phyloP scores from a whole-genome alignment of 1,140 invertebrate genomes.

The Coptotermes formosanus region DNA sequence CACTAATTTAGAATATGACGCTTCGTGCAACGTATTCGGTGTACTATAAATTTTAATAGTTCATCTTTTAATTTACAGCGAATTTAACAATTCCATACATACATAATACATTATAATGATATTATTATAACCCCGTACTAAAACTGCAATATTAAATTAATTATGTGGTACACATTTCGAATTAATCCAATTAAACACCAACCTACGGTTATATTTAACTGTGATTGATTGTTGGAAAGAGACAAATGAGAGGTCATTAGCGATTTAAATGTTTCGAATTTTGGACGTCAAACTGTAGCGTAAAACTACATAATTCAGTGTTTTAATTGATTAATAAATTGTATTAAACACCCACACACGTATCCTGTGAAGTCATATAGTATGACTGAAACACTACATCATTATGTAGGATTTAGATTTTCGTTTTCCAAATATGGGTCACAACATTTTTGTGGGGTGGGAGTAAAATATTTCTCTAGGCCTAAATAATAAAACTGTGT shows the following conservation, averaged over 20 bases:
- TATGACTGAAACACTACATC: neutral
- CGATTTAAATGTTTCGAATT: neutral
- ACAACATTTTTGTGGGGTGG: too few relatives aligned
- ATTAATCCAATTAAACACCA: neutral
- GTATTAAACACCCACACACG: neutral
- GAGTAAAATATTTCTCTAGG: too few relatives aligned
- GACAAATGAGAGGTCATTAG: neutral
- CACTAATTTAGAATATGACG: neutral
- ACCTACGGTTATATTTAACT: neutral
- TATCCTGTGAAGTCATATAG: neutral
- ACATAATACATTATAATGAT: neutral
- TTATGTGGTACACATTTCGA: neutral
- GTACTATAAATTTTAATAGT: neutral
- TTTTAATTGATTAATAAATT: neutral
- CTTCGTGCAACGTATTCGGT: neutral
- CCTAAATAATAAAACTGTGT: too few relatives aligned
- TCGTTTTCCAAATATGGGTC: too few relatives aligned
- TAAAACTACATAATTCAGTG: conserved; percentile 7
- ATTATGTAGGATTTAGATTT: too few relatives aligned
- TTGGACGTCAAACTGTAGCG: neutral
- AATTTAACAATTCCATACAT: neutral
- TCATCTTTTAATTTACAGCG: neutral
- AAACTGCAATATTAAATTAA: neutral
- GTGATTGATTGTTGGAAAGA: neutral
- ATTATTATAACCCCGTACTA: neutral